Percentiles rank a stretch among this genome's conserved stretches.
Evolutionary conservation across 2,888 invertebrate species (phyloP).

Genomic region (Ethmia dodecea): DNA sequence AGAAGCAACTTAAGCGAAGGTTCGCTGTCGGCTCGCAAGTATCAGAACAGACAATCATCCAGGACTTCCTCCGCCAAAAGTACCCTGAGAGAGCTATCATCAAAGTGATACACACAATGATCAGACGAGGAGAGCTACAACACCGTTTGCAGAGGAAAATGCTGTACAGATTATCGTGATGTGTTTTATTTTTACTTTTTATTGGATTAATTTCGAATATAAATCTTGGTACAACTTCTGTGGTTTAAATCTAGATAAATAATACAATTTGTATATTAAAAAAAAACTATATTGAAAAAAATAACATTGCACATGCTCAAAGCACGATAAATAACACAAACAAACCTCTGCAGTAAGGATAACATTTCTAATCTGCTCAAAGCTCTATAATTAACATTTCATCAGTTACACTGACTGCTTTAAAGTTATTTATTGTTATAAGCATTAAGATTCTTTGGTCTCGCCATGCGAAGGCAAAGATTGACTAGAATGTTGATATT

Average conservation of each 20-base stretch:
- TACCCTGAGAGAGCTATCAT: constrained; percentile 91
- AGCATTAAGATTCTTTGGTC: not conserved
- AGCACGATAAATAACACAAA: constrained; percentile 3
- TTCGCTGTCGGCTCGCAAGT: constrained; percentile 98
- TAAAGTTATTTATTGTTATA: constrained; percentile 13
- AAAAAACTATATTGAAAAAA: constrained; percentile 3
- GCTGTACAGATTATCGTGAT: constrained; percentile 92
- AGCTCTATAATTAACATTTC: constrained; percentile 5
- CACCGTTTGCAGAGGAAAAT: constrained; percentile 98
- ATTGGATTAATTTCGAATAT: not conserved
- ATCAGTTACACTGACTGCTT: constrained; percentile 35
- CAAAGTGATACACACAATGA: constrained; percentile 96
- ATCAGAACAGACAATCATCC: constrained; percentile 94
- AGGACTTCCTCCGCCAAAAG: constrained; percentile 90
- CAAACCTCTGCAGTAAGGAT: constrained; percentile 1
- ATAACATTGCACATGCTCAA: constrained; percentile 11
- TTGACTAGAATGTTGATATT: constrained; percentile 29
- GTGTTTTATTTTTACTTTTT: constrained; percentile 4
- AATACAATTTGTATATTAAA: too few relatives aligned
- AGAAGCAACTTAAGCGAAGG: constrained; percentile 94
- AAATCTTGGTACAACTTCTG: too few relatives aligned
- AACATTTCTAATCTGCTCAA: constrained; percentile 11
- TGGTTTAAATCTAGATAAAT: too few relatives aligned
- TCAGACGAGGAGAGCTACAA: constrained; percentile 96
- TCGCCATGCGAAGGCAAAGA: constrained; percentile 22